These are phyloP conservation scores for Motacilla tschutschensis DNA, from an alignment of 2,113 vertebrate genomes.

Conservation along the genomic window DNA sequence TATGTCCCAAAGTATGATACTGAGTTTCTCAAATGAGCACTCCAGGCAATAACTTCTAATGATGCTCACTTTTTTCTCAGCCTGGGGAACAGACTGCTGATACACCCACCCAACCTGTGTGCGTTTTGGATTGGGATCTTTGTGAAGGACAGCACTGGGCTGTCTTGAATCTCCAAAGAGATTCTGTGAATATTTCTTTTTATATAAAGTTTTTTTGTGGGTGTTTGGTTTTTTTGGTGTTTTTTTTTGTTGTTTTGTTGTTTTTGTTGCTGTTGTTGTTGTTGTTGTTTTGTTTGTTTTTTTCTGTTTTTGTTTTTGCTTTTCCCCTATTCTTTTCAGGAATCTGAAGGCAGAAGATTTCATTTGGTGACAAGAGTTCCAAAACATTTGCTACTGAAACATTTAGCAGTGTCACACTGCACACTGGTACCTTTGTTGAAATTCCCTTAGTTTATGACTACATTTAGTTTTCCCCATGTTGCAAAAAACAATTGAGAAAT, in stretches of 20 bases:
- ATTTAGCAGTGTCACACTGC: background rate
- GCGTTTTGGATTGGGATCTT: background rate
- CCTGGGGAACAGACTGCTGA: background rate
- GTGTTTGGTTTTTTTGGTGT: background rate
- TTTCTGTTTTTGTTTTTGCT: background rate
- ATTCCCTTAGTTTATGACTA: background rate
- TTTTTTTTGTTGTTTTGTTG: background rate
- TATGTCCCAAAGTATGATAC: background rate
- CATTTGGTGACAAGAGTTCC: background rate
- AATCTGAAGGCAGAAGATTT: background rate
- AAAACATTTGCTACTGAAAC: background rate
- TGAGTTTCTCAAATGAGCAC: background rate
- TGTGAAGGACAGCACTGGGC: background rate
- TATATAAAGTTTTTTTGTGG: too few species aligned
- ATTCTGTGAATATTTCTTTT: background rate
- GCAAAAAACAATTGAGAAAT: background rate
- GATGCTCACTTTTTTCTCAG: background rate
- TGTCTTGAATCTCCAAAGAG: background rate
- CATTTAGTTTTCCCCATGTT: rapidly evolving
- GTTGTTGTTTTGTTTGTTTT: too few species aligned
- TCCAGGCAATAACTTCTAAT: background rate
- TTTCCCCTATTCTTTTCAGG: background rate
- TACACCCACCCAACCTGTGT: rapidly evolving
- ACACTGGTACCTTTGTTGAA: background rate
- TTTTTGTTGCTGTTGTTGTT: too few species aligned